Conservation (phyloP, 1,140 invertebrate species). For the Megalonaias nervosa region DNA sequence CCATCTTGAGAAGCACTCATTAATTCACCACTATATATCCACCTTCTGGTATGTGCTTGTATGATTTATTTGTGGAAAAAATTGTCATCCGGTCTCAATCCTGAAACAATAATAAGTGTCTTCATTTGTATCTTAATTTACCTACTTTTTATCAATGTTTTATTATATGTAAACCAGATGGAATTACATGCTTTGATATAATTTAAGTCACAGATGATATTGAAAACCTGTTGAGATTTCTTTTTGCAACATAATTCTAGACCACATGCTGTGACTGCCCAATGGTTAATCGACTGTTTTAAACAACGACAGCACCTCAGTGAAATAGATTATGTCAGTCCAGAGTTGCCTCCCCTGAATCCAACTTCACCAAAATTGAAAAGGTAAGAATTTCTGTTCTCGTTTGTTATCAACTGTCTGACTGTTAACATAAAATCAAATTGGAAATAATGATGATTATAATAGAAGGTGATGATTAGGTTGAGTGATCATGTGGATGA, state of each 20-base stretch:
- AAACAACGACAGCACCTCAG: conserved; percentile 75
- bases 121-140: neutral
- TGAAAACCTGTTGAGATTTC: neutral
- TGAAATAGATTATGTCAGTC: conserved; percentile 71
- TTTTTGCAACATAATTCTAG: conserved; percentile 69
- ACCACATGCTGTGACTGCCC: conserved; percentile 78
- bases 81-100: neutral
- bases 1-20: too few species aligned
- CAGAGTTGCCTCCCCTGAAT: conserved; percentile 50
- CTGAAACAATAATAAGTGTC: neutral
- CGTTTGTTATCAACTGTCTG: too few species aligned
- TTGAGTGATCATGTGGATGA: too few species aligned
- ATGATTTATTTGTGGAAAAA: too few species aligned
- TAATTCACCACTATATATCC: too few species aligned
- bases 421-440: too few species aligned
- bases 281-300: conserved; percentile 85
- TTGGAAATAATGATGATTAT: too few species aligned
- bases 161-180: neutral
- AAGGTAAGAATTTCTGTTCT: conserved; percentile 18
- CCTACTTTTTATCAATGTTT: neutral
- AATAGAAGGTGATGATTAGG: too few species aligned
- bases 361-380: conserved; percentile 46
- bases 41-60: too few species aligned
- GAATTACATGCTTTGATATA: neutral
- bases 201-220: neutral